Percentiles rank a stretch among this genome's conserved stretches.
These are phyloP conservation scores for Vanessa atalanta DNA, from an alignment of 1,140 invertebrate species.

Conservation along the genomic window DNA sequence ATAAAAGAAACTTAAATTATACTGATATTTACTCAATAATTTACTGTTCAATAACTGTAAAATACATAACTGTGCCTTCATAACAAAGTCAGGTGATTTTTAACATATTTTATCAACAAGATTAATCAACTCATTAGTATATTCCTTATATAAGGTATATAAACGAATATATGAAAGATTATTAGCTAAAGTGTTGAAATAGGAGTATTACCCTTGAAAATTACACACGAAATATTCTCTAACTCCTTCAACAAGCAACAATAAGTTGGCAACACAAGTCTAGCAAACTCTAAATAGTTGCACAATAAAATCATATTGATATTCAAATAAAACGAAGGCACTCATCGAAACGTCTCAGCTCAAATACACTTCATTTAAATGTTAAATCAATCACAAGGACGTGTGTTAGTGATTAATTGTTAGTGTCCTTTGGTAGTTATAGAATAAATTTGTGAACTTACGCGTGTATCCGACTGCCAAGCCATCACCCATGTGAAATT, in stretches of 20 bases:
- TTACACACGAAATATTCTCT: conserved; percentile 8
- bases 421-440: conserved; percentile 10
- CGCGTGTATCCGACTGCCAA: conserved; percentile 79
- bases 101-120: background rate
- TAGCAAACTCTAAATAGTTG: background rate
- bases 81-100: background rate
- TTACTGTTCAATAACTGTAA: background rate
- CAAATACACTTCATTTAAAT: conserved; percentile 58
- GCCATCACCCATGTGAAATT: conserved; percentile 79
- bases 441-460: conserved; percentile 51
- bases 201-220: background rate
- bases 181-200: background rate
- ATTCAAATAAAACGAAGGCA: conserved; percentile 32
- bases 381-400: conserved; percentile 69
- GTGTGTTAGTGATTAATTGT: conserved; percentile 39
- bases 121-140: background rate
- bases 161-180: background rate
- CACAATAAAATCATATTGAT: conserved; percentile 11
- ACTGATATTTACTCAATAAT: too few species aligned
- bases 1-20: too few species aligned
- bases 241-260: conserved; percentile 31
- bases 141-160: background rate
- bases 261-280: conserved; percentile 14
- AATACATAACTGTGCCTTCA: background rate
- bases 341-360: conserved; percentile 42